Evolutionary conservation across 2,113 vertebrate species (phyloP), one percentile per base, ranked within the genome.

Genomic region (Strix uralensis): DNA sequence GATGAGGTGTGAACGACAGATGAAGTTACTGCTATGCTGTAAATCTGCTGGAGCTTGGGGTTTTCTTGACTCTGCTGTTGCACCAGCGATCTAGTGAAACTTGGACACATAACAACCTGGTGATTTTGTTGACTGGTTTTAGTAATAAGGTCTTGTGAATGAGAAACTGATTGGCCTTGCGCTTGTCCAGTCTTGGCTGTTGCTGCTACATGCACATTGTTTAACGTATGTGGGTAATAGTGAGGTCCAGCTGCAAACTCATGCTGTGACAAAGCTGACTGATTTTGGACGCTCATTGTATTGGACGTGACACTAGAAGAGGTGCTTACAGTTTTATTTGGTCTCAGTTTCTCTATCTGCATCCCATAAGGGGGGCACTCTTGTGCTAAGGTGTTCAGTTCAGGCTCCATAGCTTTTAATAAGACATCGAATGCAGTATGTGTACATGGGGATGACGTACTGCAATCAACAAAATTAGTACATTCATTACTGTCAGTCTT

Each of bases 321-420:
- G 87, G 98, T 81, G 93, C 59, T 96, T 89, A 89, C 94, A 94
- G 95, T 94, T 97, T 92, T 98, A 98, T 98, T 97, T 86, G 98
- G 98, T 90, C 97, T 98, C 83, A 97, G 97, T 98, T 98, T 99
- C 94, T 98, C 98, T 95, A 98, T 67, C 57, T 97, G 97, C 71
- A 97, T 97, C 57, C 98, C 96, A 58, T 98, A 97, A 86, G 98
- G 96, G 14, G 98, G 98, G 96, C 96, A 97, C 88, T 98, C 99
- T 92, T 99, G 98, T 40, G 99, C 98, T 97, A 99, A 98, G 20
- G 98, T 99, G 92, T 98, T 99, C 92, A 99, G 98, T 95, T 99
- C 99, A 34, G 99, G 99, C 98, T 99, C 99, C 99, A 99, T 99
- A 75, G 99, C 99, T 97, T 99, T 99, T 79, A 99, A 95, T 95